Conservation (phyloP, 2,888 invertebrate genomes). For the Mechanitis messenoides region DNA sequence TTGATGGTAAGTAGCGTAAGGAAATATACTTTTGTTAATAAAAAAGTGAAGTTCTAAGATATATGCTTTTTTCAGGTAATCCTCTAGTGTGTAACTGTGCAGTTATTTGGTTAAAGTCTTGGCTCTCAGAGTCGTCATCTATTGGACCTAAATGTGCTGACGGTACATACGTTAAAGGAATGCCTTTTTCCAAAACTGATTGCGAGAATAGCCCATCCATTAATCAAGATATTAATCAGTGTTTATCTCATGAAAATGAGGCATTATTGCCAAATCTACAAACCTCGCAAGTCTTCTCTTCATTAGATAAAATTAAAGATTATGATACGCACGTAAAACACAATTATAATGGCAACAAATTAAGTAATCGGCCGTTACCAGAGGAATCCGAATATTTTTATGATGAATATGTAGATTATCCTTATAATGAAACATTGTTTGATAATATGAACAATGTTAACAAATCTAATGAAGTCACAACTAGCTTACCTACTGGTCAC, state of each 20-base stretch:
- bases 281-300: constrained; percentile 77
- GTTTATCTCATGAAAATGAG: constrained; percentile 81
- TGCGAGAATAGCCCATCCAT: constrained; percentile 71
- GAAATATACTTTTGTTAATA: too few relatives aligned
- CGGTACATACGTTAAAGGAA: constrained; percentile 84
- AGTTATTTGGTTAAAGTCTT: constrained; percentile 88
- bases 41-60: too few relatives aligned
- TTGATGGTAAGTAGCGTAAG: constrained; percentile 80
- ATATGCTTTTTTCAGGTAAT: constrained; percentile 78
- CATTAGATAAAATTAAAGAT: constrained; percentile 75
- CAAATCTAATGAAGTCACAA: constrained; percentile 58
- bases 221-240: constrained; percentile 77
- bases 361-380: constrained; percentile 78
- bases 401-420: constrained; percentile 88
- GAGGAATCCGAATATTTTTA: constrained; percentile 89
- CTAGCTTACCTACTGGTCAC: constrained; percentile 67
- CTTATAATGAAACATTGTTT: constrained; percentile 78
- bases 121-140: constrained; percentile 85
- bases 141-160: constrained; percentile 88
- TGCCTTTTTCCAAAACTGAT: constrained; percentile 82
- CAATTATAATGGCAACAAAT: constrained; percentile 64
- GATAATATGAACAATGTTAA: constrained; percentile 55
- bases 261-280: constrained; percentile 73
- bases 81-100: constrained; percentile 89
- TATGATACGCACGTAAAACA: constrained; percentile 64